Evolutionary conservation across 1,140 invertebrate genomes (phyloP).

Genomic region (Monomorium pharaonis): DNA sequence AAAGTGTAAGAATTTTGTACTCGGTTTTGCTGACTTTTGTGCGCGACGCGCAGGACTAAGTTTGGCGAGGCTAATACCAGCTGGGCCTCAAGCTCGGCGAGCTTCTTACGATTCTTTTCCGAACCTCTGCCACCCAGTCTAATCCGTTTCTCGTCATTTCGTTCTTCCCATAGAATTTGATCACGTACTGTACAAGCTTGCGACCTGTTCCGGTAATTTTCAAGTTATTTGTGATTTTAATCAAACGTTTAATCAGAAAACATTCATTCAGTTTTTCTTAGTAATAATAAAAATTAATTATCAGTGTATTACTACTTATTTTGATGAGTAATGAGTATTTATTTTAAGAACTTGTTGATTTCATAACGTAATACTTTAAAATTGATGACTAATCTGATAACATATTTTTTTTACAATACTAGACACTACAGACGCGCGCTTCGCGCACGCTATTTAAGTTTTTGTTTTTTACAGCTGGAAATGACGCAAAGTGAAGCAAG

Average conservation of each 20-base stretch:
- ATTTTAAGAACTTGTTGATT: background rate
- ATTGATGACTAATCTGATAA: conserved; percentile 5
- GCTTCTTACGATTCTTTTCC: conserved; percentile 95
- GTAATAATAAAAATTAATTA: background rate
- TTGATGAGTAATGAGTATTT: background rate
- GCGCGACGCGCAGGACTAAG: conserved; percentile 91
- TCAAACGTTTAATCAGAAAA: background rate
- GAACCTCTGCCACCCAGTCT: conserved; percentile 88
- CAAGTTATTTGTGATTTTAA: background rate
- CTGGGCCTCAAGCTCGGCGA: conserved; percentile 95
- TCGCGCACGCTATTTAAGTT: too few species aligned
- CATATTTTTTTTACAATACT: background rate
- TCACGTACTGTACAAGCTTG: conserved; percentile 94
- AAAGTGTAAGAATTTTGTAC: conserved; percentile 90
- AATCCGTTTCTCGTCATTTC: conserved; percentile 88
- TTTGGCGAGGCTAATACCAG: conserved; percentile 95
- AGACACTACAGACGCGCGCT: too few species aligned
- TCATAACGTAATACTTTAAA: background rate
- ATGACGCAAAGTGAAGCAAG: too few species aligned
- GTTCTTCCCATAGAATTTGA: conserved; percentile 92
- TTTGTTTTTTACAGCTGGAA: too few species aligned
- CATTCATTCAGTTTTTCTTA: background rate
- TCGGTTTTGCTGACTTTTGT: conserved; percentile 87
- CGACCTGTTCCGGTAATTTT: conserved; percentile 85
- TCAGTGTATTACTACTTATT: background rate